Base-by-base conservation (phyloP, 2,888 invertebrate species). In the Oscheius sp. region DNA sequence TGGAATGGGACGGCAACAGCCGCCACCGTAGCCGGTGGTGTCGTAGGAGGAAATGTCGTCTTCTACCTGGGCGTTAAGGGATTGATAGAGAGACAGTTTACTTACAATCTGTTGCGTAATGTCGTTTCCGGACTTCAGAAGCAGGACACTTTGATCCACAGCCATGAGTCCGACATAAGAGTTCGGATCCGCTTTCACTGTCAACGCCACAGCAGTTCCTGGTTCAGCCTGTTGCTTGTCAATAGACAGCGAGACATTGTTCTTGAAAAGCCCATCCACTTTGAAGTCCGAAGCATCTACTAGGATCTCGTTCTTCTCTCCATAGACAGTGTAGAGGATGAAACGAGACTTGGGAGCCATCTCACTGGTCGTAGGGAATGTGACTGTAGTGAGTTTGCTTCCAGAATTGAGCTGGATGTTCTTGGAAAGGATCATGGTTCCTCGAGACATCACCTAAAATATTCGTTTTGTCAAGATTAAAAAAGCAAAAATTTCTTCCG, bases 131-230 rank as follows among this genome's bases (percentile, higher is more conserved):
- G 92, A 91, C 87, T 93, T 93, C 11, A 95, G 90, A 11, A 93
- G 89, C 3, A 93, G 89, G 3, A 94, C 94, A 88, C 94, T 93
- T 89, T 95, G 93, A 90, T 97, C 96, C 9, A 95, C 93, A 0
- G 95, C 96, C 80, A 96, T 91, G 9, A 97, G 90, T 2, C 95
- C 95, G 21, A 96, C 93, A 85, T 93, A 93, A 0, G 96, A 95
- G 84, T 95, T 94, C 0, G 95, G 93, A 88, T 94, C 94, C 0
- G 96, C 93, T 33, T 92, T 91, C 11, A 96, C 93, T 2, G 92
- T 80, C 68, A 83, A 79, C 51, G 81, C 79, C 51, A 84, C 80
- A 57, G 63, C 65, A 32, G 85, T 81, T 58, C 87, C 88, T 1
- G 88, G 88, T 71, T 86, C 84, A 33, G 82, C 86, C 7, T 78